These are phyloP conservation scores for Petroica traversi DNA, from an alignment of 2,113 vertebrate genomes.

Conservation along the genomic window DNA sequence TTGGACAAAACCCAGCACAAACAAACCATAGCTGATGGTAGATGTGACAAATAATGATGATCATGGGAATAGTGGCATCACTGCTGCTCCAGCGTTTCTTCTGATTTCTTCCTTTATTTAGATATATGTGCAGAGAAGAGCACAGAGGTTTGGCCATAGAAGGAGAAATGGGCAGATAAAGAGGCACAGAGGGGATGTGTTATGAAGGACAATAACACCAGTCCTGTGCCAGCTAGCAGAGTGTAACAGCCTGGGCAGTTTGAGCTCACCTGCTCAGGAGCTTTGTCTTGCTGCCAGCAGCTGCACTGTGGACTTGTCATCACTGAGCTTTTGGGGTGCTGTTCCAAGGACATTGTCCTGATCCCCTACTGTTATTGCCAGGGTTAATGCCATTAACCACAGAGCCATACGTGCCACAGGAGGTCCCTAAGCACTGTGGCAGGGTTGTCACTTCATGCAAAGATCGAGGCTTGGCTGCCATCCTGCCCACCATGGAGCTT, in stretches of 20 bases:
- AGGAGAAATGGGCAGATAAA: neutral
- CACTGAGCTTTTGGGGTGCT: neutral
- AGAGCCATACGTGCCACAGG: fast-evolving
- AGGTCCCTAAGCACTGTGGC: neutral
- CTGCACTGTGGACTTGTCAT: neutral
- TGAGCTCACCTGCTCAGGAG: neutral
- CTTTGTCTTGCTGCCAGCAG: neutral
- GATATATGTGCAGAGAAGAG: neutral
- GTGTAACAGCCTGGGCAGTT: neutral
- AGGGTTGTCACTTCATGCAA: neutral
- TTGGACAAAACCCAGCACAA: conserved; percentile 8
- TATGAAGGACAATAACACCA: neutral
- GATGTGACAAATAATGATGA: neutral
- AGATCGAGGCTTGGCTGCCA: neutral
- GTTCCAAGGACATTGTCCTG: neutral
- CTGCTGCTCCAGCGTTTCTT: neutral
- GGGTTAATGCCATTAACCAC: neutral
- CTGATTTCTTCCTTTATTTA: neutral
- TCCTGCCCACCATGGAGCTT: neutral
- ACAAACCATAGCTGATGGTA: neutral
- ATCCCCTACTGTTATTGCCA: neutral
- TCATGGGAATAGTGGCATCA: neutral
- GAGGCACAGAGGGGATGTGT: neutral
- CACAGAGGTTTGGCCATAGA: neutral
- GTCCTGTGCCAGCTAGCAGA: neutral